Base-by-base conservation (phyloP, 1,140 invertebrate species). In the Nephotettix cincticeps region DNA sequence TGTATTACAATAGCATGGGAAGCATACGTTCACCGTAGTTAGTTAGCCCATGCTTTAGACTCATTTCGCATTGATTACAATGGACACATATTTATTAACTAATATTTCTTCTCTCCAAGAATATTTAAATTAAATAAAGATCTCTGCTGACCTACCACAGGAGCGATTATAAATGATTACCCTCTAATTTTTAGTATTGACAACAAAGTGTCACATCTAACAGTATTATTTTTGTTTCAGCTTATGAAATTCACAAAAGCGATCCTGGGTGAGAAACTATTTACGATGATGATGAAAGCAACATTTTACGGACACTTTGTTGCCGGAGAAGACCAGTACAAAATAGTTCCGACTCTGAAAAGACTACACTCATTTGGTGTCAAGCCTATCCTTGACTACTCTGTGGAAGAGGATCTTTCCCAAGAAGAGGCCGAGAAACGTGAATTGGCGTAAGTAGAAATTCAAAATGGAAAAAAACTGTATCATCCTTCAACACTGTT, bases 241-340 rank as follows among this genome's bases (percentile, higher is more conserved):
- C 79, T 99, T 28, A 93, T 99, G 90, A 95, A 94, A 84, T 72
- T 93, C 14, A 84, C 88, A 14, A 89, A 92, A 73, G 83, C 84
- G 72, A 65, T 98, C n/a, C 80, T 99, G 40, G 97, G 98, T 1
- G 89, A 94, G 75, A 86, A 80, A 71, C 79, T 99, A 9, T 99
- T 99, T 82, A 87, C 89, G 19, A 76, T 82, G n/a, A 73, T 97
- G 43, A 98, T 99, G 94, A 96, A 96, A 81, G 83, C 87, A 1
- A 97, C 97, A 21, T 98, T 99, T 84, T 99, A 99, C 81, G 97
- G 97, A 13, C 98, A 99, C 82, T 99, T 99, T 84, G 97, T 99
- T 27, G 96, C 95, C 47, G 96, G 96, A 19, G 94, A 97, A 82
- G 92, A 96, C 81, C 93, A 94, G 79, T 85, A 89, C 77, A 90